phyloP scores from a whole-genome alignment of 2,888 invertebrate species.

The Ochlodes sylvanus region DNA sequence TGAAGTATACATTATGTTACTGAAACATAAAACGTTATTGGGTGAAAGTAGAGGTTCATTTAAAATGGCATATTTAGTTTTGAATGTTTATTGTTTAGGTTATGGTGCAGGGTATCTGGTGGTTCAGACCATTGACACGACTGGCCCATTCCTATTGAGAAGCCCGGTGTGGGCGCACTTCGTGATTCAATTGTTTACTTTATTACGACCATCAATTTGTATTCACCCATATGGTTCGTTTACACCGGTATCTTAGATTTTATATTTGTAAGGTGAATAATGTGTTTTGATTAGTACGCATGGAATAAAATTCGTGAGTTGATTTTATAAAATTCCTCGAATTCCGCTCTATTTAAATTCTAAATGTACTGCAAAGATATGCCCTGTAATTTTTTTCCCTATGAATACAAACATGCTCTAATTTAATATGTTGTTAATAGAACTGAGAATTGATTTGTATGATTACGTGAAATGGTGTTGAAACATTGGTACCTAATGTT shows the following conservation, averaged over 20 bases:
- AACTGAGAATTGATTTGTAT: too few species aligned
- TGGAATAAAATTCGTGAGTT: constrained; percentile 29
- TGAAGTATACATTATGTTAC: not conserved
- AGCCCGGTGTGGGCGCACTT: constrained; percentile 50
- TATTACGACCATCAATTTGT: constrained; percentile 60
- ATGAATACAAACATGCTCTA: not conserved
- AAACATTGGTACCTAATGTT: not conserved
- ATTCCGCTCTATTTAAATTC: constrained; percentile 33
- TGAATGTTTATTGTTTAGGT: constrained; percentile 22
- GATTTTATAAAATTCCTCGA: constrained; percentile 23
- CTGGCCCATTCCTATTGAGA: constrained; percentile 27
- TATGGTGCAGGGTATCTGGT: constrained; percentile 9
- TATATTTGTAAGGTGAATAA: constrained; percentile 48
- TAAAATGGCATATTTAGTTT: constrained; percentile 6
- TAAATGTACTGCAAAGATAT: not conserved
- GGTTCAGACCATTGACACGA: constrained; percentile 29
- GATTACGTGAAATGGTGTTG: not conserved
- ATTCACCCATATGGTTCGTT: constrained; percentile 60
- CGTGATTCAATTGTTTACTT: constrained; percentile 71
- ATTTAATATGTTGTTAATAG: not conserved
- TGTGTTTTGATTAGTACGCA: constrained; percentile 45
- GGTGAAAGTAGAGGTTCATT: constrained; percentile 1
- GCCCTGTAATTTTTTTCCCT: not conserved
- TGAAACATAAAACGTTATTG: not conserved
- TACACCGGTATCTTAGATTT: constrained; percentile 51